Percentiles rank a stretch among this genome's conserved stretches.
phyloP scores from a whole-genome alignment of 2,888 invertebrate species.

The Timema cristinae region DNA sequence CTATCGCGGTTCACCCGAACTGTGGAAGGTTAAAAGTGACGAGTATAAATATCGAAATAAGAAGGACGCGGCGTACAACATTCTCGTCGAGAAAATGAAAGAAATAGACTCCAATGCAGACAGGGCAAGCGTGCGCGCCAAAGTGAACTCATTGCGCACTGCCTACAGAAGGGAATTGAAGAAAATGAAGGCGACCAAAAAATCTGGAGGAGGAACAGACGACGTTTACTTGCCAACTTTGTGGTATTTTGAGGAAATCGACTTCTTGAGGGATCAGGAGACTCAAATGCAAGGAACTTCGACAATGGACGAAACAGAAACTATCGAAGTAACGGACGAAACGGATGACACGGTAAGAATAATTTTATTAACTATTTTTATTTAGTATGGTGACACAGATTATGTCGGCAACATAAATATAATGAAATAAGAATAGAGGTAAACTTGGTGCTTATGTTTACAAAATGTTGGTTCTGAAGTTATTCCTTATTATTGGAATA shows the following conservation, averaged over 20 bases:
- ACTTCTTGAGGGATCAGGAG: constrained; percentile 7
- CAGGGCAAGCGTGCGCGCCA: constrained; percentile 28
- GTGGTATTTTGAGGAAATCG: constrained; percentile 16
- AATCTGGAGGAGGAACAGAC: constrained; percentile 25
- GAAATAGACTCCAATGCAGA: constrained; percentile 28
- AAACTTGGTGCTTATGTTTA: too few relatives aligned
- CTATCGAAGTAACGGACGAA: constrained; percentile 7
- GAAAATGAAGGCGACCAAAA: constrained; percentile 31
- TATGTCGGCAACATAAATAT: too few relatives aligned
- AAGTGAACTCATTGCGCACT: constrained; percentile 35
- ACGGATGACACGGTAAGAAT: constrained; percentile 3
- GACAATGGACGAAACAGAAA: background rate
- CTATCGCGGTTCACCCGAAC: background rate
- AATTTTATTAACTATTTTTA: background rate
- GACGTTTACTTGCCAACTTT: constrained; percentile 14
- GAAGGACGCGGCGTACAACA: background rate
- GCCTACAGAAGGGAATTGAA: constrained; percentile 36
- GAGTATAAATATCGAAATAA: background rate
- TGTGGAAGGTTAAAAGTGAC: constrained; percentile 11
- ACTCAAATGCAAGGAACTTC: constrained; percentile 6
- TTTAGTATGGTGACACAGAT: background rate
- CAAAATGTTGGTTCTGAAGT: too few relatives aligned
- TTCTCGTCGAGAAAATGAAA: too few relatives aligned
- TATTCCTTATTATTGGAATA: too few relatives aligned
- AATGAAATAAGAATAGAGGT: too few relatives aligned